These are phyloP conservation scores for Amiota communis DNA, from an alignment of 2,888 invertebrate genomes.

Conservation along the genomic window DNA sequence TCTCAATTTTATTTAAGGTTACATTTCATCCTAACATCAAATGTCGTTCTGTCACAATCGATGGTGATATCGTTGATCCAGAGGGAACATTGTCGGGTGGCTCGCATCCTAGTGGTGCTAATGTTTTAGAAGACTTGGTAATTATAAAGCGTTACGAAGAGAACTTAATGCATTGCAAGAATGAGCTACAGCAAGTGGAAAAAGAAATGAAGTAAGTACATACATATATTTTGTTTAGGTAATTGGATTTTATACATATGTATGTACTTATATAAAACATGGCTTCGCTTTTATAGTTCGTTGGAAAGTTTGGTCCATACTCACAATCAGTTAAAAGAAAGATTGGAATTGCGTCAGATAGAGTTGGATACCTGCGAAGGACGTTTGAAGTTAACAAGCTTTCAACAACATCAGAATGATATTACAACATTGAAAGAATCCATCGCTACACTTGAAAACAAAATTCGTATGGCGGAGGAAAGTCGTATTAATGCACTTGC, in stretches of 20 bases:
- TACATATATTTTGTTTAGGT: no score
- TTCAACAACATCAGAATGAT: constrained; percentile 86
- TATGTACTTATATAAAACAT: no score
- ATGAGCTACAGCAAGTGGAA: constrained; percentile 69
- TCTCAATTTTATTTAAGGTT: constrained; percentile 74
- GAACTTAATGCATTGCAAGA: constrained; percentile 70
- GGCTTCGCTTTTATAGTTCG: constrained; percentile 43
- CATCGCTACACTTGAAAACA: constrained; percentile 74
- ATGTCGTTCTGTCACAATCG: constrained; percentile 86
- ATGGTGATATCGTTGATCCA: constrained; percentile 94
- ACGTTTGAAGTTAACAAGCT: constrained; percentile 83
- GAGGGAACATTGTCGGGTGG: constrained; percentile 94
- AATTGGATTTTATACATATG: no score
- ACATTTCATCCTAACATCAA: constrained; percentile 83
- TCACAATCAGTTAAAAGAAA: constrained; percentile 71
- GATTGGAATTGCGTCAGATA: constrained; percentile 79
- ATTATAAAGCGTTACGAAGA: constrained; percentile 75
- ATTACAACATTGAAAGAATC: constrained; percentile 76
- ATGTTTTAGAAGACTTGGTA: constrained; percentile 76
- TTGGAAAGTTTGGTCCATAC: constrained; percentile 58
- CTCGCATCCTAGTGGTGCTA: constrained; percentile 77
- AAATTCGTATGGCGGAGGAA: constrained; percentile 74
- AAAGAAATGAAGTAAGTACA: constrained; percentile 60
- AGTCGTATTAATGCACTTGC: constrained; percentile 48
- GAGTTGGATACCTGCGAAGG: constrained; percentile 81